Evolutionary conservation across 2,113 vertebrate genomes (phyloP).

Genomic region (Pleuronectes platessa): DNA sequence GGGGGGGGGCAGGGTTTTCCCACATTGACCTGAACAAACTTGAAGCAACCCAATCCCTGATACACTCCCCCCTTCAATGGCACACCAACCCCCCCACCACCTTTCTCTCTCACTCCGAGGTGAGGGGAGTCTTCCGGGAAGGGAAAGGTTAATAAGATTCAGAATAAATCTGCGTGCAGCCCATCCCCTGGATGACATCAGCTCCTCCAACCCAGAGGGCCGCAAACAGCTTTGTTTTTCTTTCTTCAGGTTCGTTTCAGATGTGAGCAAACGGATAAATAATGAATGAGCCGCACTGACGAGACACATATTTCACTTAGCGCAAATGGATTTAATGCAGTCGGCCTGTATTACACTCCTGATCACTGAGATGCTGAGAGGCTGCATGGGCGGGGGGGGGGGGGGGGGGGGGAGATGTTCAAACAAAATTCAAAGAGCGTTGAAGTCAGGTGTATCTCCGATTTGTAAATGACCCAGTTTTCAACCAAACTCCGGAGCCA

Average conservation of each 20-base stretch:
- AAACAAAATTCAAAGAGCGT: constrained; percentile 65
- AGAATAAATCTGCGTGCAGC: constrained; percentile 71
- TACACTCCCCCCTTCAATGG: too few species aligned
- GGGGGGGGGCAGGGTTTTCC: constrained; percentile 46
- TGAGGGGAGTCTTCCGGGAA: constrained; percentile 65
- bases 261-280: constrained; percentile 82
- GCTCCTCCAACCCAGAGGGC: constrained; percentile 64
- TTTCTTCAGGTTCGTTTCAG: constrained; percentile 69
- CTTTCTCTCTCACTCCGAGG: constrained; percentile 44
- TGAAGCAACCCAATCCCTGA: constrained; percentile 63
- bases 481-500: constrained; percentile 38
- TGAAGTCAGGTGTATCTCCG: constrained; percentile 58
- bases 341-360: constrained; percentile 74
- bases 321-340: constrained; percentile 80
- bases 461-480: constrained; percentile 70
- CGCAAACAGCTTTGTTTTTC: constrained; percentile 77
- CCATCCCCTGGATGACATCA: constrained; percentile 79
- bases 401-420: constrained; percentile 58
- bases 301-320: constrained; percentile 81
- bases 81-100: neutral
- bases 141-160: constrained; percentile 79
- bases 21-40: constrained; percentile 61
- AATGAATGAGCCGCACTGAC: constrained; percentile 81
- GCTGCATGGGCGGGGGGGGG: constrained; percentile 46
- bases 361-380: constrained; percentile 61